These are phyloP conservation scores for Sebastes cheni DNA, from an alignment of 2,797 vertebrate genomes.

Conservation along the genomic window DNA sequence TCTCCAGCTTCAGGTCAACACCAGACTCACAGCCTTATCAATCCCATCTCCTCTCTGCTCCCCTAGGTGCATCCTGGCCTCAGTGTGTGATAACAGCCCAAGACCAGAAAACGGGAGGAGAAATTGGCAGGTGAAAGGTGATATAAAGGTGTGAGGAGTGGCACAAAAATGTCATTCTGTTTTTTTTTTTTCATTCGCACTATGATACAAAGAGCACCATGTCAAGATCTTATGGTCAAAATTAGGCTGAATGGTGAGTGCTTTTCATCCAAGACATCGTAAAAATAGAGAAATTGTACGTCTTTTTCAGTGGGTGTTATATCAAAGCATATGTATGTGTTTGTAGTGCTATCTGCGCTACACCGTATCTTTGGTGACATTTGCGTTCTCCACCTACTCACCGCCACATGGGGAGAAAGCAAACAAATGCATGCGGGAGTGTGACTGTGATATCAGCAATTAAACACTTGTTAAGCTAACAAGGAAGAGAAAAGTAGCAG, in stretches of 20 bases:
- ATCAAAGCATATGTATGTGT: slow-evolving; percentile 38
- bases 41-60: slow-evolving; percentile 22
- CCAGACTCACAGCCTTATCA: slow-evolving; percentile 6
- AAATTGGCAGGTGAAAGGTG: slow-evolving; percentile 17
- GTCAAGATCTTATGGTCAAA: not conserved
- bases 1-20: slow-evolving; percentile 17
- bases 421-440: slow-evolving; percentile 44
- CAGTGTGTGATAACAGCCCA: slow-evolving; percentile 9
- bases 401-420: slow-evolving; percentile 44
- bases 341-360: not conserved
- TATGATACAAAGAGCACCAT: not conserved
- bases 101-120: slow-evolving; percentile 6
- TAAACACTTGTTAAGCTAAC: slow-evolving; percentile 28
- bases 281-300: not conserved
- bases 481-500: not conserved
- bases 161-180: not conserved
- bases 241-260: not conserved
- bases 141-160: not conserved
- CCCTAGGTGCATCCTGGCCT: not conserved
- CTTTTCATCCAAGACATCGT: not conserved
- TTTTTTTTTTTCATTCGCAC: not conserved
- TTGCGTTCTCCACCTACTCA: slow-evolving; percentile 57
- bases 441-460: slow-evolving; percentile 41
- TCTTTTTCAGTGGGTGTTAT: slow-evolving; percentile 9
- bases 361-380: slow-evolving; percentile 44